Evolutionary conservation across 2,888 invertebrate genomes (phyloP), one percentile per base, ranked within the genome.

Genomic region (Hypomecis atomaria): DNA sequence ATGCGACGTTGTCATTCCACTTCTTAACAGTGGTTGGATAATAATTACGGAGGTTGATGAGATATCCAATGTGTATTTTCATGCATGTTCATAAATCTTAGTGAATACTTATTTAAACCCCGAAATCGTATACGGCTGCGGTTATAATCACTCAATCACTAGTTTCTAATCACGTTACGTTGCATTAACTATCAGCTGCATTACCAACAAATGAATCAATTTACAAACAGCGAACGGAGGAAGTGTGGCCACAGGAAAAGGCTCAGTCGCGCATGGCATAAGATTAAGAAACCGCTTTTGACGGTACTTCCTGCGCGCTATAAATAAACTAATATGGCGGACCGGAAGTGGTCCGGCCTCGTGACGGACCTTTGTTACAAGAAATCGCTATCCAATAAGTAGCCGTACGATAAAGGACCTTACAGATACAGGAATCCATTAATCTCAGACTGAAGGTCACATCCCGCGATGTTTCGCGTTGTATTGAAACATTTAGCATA

Each of bases 291-390:
- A 86, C 78, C 67, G 74, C 81, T 81, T 83, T 82, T 77, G 77
- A 80, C 73, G 76, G 69, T 67, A 84, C 85, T 89, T 90, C 89
- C 90, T 87, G 80, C 67, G 80, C 73, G 71, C 75, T 85, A 86
- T 83, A 86, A 87, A 88, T 89, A 88, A 83, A 84, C 84, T 77
- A 81, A 86, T 84, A 85, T 82, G 81, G 82, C 78, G 52, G 73
- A 70, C 81, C 85, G 90, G 90, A 89, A 88, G 76, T 73, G 64
- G 66, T 56, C 49, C 73, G 86, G 76, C 89, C 88, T 88, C 84
- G 65, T 44, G 72, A 70, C 76, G 74, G 73, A 78, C 75, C 72
- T 68, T 65, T 59, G 54, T 66, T 65, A 54, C 49, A 60, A 68
- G 50, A 52, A 43, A 56, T 52, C 23, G 43, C 34, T 52, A 40